A percentile compares a stretch with the other conserved stretches of the same genome.
Evolutionary conservation across 2,888 invertebrate species (phyloP).

Genomic region (Phanerotoma sp.): DNA sequence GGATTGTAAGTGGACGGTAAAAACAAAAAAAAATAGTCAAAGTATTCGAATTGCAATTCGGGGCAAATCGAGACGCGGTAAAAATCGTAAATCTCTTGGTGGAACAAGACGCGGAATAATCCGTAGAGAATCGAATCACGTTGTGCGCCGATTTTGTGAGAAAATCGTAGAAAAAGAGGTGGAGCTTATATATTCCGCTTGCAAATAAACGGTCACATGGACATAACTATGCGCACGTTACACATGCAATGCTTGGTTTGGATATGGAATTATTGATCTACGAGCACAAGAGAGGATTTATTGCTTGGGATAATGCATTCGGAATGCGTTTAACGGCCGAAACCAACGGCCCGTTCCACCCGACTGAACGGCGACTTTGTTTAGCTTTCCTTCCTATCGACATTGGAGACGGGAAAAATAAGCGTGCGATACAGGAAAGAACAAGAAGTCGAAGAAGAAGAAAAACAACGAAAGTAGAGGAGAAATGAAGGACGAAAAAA

Average conservation of each 20-base stretch:
- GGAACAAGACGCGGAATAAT: conserved; percentile 21
- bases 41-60: conserved; percentile 13
- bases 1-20: background rate
- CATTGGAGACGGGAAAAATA: conserved; percentile 8
- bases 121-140: conserved; percentile 22
- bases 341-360: conserved; percentile 37
- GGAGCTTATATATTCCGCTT: conserved; percentile 31
- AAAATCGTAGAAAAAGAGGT: conserved; percentile 23
- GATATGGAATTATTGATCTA: conserved; percentile 55
- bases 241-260: conserved; percentile 34
- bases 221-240: conserved; percentile 3
- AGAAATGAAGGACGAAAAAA: conserved; percentile 26
- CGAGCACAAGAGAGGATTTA: conserved; percentile 48
- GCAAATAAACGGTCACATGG: conserved; percentile 41
- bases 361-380: conserved; percentile 38
- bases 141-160: conserved; percentile 28
- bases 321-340: conserved; percentile 51
- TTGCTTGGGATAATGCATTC: conserved; percentile 51
- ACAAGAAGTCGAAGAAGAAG: background rate
- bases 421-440: conserved; percentile 8
- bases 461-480: too few species aligned
- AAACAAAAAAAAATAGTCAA: conserved; percentile 9
- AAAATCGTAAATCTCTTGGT: conserved; percentile 25
- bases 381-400: conserved; percentile 22
- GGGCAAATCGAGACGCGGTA: conserved; percentile 13